Evolutionary conservation across 1,140 invertebrate genomes (phyloP), one percentile per base, ranked within the genome.

Genomic region (Eumeta japonica): DNA sequence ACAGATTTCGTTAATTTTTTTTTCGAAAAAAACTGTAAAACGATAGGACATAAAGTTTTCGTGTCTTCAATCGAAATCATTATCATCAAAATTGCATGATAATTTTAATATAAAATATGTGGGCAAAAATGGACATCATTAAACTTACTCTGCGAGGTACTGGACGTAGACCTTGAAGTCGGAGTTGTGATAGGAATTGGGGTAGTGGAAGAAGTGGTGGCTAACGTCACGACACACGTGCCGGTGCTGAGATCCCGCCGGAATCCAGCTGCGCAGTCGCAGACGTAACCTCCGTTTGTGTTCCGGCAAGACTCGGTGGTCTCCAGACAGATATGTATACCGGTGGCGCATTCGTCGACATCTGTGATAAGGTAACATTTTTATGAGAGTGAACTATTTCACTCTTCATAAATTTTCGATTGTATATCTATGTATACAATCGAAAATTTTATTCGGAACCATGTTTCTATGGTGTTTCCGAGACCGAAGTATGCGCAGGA

Each of bases 291-390:
- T 0, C 79, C 79, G 16, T 72, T 62, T 0, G 55, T 93, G 56
- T 99, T 99, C 30, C 82, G 78, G 62, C 96, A 99, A 2, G 81
- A 71, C 55, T 89, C 96, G 3, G 84, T 84, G 0, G 77, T 53
- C 0, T 83, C 83, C 2, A 81, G 71, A 58, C 96, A 98, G 52
- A 90, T 87, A 59, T 97, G 84, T 0, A 83, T 88, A 3, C 85
- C 84, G 1, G 91, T 71, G 0, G 66, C 46, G 58, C 96, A 99
- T 68, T 98, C 96, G 64, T 98, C 89, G 48, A 97, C 87, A 66
- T 98, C 95, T 90, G 51, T 35, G 43, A 43, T 29, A 12, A n/a
- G 4, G 10, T 36, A 27, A 36, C 35, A 27, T n/a, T n/a, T n/a
- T n/a, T n/a, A n/a, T n/a, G n/a, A n/a, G n/a, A n/a, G n/a, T n/a